Conservation (phyloP, 2,113 vertebrate genomes). For the Chrysochloris asiatica region DNA sequence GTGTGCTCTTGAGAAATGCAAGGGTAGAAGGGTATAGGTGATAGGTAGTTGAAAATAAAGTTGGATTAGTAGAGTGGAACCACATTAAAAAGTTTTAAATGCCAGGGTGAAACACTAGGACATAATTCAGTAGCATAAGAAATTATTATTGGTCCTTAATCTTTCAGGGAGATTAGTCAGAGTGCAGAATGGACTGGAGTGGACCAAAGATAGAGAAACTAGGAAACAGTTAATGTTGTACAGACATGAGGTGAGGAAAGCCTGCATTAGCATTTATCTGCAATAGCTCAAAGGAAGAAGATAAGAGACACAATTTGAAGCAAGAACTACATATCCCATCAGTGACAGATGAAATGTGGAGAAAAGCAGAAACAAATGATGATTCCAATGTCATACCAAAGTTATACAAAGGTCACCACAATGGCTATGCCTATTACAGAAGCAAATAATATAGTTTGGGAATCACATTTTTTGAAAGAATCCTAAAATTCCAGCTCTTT, state of each 20-base stretch:
- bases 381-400: background rate
- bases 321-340: background rate
- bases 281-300: background rate
- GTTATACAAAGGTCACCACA: background rate
- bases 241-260: background rate
- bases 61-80: background rate
- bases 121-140: background rate
- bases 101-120: background rate
- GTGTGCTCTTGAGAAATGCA: background rate
- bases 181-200: background rate
- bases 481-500: background rate
- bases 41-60: background rate
- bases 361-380: background rate
- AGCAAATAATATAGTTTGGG: background rate
- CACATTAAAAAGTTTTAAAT: background rate
- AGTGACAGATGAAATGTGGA: background rate
- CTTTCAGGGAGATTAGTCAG: background rate
- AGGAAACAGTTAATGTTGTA: background rate
- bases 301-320: background rate
- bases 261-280: background rate
- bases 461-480: background rate
- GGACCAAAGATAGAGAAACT: background rate
- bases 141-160: background rate
- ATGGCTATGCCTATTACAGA: background rate
- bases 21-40: background rate